A percentile compares a stretch with the other conserved stretches of the same genome.
Evolutionary conservation across 2,797 vertebrate genomes (phyloP).

Genomic region (Galagoides demidoff): DNA sequence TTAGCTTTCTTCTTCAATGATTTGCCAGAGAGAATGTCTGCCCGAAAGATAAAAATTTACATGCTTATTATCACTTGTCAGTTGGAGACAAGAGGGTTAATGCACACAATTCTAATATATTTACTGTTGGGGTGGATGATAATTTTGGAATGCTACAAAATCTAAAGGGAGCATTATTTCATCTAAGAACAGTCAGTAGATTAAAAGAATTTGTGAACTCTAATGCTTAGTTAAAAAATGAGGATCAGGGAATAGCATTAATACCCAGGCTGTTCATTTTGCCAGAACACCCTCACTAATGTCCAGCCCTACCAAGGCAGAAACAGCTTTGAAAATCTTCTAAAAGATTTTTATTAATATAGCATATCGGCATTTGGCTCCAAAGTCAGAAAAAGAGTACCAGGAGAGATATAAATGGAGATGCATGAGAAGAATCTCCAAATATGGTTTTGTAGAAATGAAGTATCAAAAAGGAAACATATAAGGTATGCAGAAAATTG

Average conservation of each 20-base stretch:
- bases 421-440: neutral
- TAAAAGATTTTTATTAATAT: neutral
- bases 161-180: neutral
- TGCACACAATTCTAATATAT: neutral
- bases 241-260: neutral
- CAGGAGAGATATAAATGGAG: neutral
- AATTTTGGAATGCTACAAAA: neutral
- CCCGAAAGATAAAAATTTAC: neutral
- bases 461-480: neutral
- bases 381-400: neutral
- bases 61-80: neutral
- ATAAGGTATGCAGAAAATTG: neutral
- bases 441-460: neutral
- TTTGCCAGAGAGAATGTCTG: neutral
- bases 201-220: neutral
- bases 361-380: neutral
- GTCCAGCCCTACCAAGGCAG: neutral
- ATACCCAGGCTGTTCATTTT: neutral
- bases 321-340: neutral
- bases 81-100: neutral
- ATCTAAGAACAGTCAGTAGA: neutral
- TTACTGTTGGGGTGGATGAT: neutral
- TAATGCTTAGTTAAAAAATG: neutral
- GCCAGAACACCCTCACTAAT: neutral
- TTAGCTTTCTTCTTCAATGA: neutral